Evolutionary conservation across 2,113 vertebrate species (phyloP), one percentile per base, ranked within the genome.

Genomic region (Clupea harengus): DNA sequence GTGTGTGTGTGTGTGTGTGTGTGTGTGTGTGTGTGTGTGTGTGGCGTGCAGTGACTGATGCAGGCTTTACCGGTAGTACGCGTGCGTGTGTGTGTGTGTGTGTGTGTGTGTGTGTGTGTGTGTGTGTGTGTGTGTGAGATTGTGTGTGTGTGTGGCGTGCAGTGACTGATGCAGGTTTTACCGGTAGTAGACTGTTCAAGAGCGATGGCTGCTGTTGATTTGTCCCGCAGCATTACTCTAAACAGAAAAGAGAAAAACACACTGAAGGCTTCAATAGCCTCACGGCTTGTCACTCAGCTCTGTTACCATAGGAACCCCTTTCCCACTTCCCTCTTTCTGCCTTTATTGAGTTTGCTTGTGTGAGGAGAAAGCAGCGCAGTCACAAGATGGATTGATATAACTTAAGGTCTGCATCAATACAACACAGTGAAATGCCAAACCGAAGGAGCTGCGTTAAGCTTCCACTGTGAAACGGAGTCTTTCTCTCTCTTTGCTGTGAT

Each of bases 271-370:
- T 92, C 92, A 90, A 93, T 94, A 93, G 93, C 92, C 94, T 88
- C 92, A 92, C 91, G 80, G 92, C 91, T 92, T 91, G 93, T 93
- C 92, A 91, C 18, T 87, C 88, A 81, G 91, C 90, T 89, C 92
- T 91, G 95, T 96, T 95, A 93, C 95, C 93, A 94, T 96, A 94
- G 95, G 86, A 94, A 96, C 94, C 64, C 91, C 52, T 39, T 39
- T 88, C 89, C 90, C 92, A 89, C 90, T 67, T 83, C 89, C 90
- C 93, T 89, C 89, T 91, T 84, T 87, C 85, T 89, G 90, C 92
- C 90, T 89, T 87, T 85, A 84, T 89, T 80, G 57, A 90, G 88
- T 89, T 89, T 89, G 85, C 85, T 88, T 86, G 32, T 81, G 52
- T 67, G 85, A 88, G 64, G 47, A 22, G 84, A 85, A 85, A 81